Evolutionary conservation across 64 coral and sea anemone species (phyloP), one percentile per base, ranked within the genome.

Genomic region (Montipora capricornis): DNA sequence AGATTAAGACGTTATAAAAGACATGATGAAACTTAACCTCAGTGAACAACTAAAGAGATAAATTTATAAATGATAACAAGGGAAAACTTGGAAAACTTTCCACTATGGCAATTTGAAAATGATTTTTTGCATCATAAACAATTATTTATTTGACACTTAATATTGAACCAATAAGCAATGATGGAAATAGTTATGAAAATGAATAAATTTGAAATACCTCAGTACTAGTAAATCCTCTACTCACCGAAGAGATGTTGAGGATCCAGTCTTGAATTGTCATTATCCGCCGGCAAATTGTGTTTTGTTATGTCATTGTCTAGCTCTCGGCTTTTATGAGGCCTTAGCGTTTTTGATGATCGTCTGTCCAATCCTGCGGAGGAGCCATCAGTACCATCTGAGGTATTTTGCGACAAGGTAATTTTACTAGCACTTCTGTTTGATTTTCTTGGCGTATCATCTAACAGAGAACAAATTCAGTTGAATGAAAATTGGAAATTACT

Each of bases 201-300:
- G 37, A 37, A 37, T 37, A 37, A 2, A 37, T 37, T 37, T 37
- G 1, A 37, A 37, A 37, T 37, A 37, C 37, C 37, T 37, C 37
- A 37, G 37, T 37, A 37, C 37, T 37, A 37, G 37, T 37, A 37
- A 37, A 37, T 37, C 37, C 37, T 37, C 37, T 84, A 48, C 82
- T 73, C 45, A 86, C 82, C 82, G 49, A 71, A 86, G 5, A 86
- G 67, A 44, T 86, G 82, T 70, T 68, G 8, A 5, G 82, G 82
- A 17, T 86, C 82, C 20, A 86, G 71, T 20, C 5, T 86, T 67
- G 82, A 49, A 47, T 71, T 68, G 45, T 47, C 47, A n/a, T 69
- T 68, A n/a, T 70, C 82, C 37, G 69, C 10, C 0, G 61, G 14
- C 61, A 64, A 14, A 64, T 64, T 12, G 14, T 84, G 29, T n/a